Conservation (phyloP, 2,888 invertebrate species). For the Ennomos erosarius region DNA sequence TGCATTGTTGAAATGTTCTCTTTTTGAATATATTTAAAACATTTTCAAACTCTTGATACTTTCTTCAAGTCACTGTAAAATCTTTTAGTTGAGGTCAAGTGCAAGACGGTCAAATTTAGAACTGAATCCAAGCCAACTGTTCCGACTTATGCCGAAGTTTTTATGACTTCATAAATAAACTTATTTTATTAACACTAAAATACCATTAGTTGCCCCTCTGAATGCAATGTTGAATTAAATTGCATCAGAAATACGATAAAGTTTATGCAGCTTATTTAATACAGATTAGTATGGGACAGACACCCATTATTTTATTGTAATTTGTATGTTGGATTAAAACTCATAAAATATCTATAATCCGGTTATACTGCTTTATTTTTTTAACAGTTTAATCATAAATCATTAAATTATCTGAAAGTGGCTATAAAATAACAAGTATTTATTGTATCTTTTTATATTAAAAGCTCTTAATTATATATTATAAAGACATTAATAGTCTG, state of each 20-base stretch:
- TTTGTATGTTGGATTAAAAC: neutral
- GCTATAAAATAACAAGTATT: neutral
- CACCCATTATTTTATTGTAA: no score
- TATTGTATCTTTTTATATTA: no score
- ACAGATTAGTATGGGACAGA: no score
- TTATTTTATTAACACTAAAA: slow-evolving; percentile 52
- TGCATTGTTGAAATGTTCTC: slow-evolving; percentile 35
- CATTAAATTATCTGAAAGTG: neutral
- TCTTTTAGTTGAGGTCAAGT: slow-evolving; percentile 76
- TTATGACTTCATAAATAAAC: slow-evolving; percentile 53
- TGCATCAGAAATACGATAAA: slow-evolving; percentile 32
- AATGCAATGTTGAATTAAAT: slow-evolving; percentile 42
- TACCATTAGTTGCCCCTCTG: slow-evolving; percentile 44
- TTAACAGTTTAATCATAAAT: slow-evolving; percentile 4
- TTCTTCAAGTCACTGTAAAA: slow-evolving; percentile 54
- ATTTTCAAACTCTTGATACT: slow-evolving; percentile 1
- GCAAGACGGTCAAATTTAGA: slow-evolving; percentile 72
- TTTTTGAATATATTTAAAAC: slow-evolving; percentile 17
- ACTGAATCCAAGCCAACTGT: slow-evolving; percentile 74
- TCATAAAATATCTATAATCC: slow-evolving; percentile 4
- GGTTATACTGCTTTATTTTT: neutral
- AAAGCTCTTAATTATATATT: no score
- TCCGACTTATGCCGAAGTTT: slow-evolving; percentile 52
- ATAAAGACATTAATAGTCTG: no score
- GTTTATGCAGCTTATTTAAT: neutral